Conservation (phyloP, 2,113 vertebrate species). For the Hippocampus abdominalis region DNA sequence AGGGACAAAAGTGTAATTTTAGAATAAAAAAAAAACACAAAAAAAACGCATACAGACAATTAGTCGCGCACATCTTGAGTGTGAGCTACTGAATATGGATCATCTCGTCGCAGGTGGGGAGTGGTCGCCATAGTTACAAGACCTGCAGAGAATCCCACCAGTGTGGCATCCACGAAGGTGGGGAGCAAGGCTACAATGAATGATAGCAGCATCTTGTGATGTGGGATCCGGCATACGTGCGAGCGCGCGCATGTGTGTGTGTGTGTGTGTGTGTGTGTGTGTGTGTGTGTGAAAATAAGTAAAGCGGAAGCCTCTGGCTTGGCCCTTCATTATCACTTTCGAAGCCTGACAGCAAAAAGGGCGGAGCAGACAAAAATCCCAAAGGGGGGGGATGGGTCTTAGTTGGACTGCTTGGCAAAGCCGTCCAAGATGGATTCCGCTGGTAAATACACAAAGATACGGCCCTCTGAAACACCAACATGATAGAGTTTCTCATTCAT, state of each 20-base stretch:
- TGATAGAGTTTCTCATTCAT: background rate
- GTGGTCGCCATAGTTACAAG: constrained; percentile 61
- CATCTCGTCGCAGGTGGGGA: constrained; percentile 28
- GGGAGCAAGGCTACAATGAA: constrained; percentile 28
- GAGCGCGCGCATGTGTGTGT: constrained; percentile 19
- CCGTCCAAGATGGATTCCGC: constrained; percentile 11
- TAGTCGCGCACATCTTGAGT: constrained; percentile 6
- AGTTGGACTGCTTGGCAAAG: constrained; percentile 21
- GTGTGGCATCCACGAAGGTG: constrained; percentile 39
- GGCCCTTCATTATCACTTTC: constrained; percentile 36
- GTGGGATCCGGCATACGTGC: constrained; percentile 21
- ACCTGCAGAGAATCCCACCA: constrained; percentile 46
- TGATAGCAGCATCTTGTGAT: constrained; percentile 31
- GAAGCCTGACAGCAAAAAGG: constrained; percentile 11
- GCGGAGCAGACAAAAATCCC: constrained; percentile 23
- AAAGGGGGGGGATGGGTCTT: constrained; percentile 1
- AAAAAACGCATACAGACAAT: constrained; percentile 2
- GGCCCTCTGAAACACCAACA: background rate
- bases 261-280: constrained; percentile 19
- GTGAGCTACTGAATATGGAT: constrained; percentile 24
- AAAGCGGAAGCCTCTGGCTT: constrained; percentile 40
- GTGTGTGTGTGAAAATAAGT: constrained; percentile 26
- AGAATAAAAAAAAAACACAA: background rate
- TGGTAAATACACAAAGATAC: constrained; percentile 7
- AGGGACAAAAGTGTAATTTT: constrained; percentile 11